These are phyloP conservation scores for Gobiocypris rarus DNA, from an alignment of 2,113 vertebrate genomes.

Conservation along the genomic window DNA sequence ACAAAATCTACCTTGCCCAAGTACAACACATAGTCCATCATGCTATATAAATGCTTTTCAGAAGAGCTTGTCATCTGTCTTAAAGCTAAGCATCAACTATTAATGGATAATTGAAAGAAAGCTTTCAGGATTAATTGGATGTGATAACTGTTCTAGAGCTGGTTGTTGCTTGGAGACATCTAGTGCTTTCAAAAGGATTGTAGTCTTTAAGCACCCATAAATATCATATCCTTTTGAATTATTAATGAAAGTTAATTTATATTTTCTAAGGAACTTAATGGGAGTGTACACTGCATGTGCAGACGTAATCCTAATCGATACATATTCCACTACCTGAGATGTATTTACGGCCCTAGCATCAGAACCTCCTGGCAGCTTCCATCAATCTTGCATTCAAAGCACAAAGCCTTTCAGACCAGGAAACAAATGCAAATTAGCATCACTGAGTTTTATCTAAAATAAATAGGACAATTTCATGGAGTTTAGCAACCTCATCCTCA, in stretches of 20 bases:
- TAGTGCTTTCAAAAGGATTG: constrained; percentile 26
- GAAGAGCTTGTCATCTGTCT: constrained; percentile 32
- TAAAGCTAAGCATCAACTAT: constrained; percentile 49
- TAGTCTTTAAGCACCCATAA: constrained; percentile 6
- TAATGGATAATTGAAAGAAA: constrained; percentile 47
- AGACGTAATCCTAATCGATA: constrained; percentile 24
- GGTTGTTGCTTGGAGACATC: constrained; percentile 28
- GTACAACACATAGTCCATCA: background rate
- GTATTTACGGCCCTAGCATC: background rate
- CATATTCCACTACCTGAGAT: background rate
- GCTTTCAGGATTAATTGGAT: constrained; percentile 47
- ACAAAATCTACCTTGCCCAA: background rate
- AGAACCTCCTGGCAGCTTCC: background rate
- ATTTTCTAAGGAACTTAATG: constrained; percentile 18
- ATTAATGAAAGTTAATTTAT: constrained; percentile 41
- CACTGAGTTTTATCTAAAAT: constrained; percentile 57
- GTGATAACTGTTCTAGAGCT: constrained; percentile 26
- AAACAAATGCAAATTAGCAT: constrained; percentile 60
- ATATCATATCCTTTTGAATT: constrained; percentile 28
- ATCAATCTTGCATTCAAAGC: constrained; percentile 45
- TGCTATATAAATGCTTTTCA: background rate
- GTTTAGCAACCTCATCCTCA: constrained; percentile 55
- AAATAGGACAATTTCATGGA: constrained; percentile 65
- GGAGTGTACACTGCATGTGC: background rate
- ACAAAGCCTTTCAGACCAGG: constrained; percentile 45